These are phyloP conservation scores for Hydra vulgaris DNA, from an alignment of 30 jellyfish, hydroid and myxozoan species.

Conservation along the genomic window DNA sequence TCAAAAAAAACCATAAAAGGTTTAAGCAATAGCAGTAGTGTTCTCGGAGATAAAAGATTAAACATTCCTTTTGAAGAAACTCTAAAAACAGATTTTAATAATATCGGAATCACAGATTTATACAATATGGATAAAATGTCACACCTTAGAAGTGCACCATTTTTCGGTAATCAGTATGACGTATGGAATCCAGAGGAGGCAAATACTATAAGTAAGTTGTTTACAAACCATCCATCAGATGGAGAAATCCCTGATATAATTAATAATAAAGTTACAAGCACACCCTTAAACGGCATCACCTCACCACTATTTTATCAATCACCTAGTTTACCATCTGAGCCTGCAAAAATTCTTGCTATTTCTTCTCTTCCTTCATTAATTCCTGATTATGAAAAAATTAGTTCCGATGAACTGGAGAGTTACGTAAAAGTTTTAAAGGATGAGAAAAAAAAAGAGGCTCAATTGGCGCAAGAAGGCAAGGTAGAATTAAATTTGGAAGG, in stretches of 20 bases:
- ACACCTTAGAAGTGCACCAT: neutral
- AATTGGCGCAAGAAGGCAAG: neutral
- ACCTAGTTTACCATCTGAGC: neutral
- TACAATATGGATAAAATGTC: neutral
- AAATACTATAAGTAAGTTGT: neutral
- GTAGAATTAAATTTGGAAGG: neutral
- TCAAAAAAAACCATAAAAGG: neutral
- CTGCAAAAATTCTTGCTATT: neutral
- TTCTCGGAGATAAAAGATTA: neutral
- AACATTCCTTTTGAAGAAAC: neutral
- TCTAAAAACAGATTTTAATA: neutral
- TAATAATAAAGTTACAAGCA: neutral
- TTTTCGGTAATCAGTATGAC: neutral
- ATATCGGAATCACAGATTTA: neutral
- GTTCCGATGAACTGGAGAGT: neutral
- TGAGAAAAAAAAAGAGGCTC: neutral
- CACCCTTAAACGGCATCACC: neutral
- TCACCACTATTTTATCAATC: neutral
- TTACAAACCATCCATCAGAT: neutral
- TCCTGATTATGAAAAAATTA: conserved; percentile 2
- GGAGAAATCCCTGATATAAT: neutral
- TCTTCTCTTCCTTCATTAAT: neutral
- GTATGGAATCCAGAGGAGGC: conserved; percentile 10
- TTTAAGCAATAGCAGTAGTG: neutral
- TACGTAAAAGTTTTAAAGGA: neutral